Conservation (phyloP, 1,140 invertebrate genomes). For the Eumeta japonica region DNA sequence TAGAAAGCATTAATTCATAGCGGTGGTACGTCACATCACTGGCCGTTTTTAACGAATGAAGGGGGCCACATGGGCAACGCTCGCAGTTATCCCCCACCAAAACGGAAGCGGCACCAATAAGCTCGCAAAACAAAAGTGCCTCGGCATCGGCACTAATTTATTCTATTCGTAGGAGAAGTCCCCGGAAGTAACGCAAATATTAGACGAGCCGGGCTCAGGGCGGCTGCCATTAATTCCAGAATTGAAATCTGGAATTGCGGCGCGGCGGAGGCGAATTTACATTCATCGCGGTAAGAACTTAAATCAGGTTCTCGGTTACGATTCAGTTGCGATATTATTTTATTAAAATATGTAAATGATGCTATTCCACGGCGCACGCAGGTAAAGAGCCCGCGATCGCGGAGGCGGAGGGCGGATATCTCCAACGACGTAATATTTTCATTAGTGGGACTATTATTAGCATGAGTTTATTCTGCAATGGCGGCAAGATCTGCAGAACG, state of each 20-base stretch:
- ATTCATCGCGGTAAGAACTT: slow-evolving; percentile 58
- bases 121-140: no score
- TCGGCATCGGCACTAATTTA: slow-evolving; percentile 49
- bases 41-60: no score
- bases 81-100: no score
- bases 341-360: slow-evolving; percentile 59
- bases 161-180: slow-evolving; percentile 47
- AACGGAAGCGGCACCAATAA: slow-evolving; percentile 12
- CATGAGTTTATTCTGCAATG: neutral
- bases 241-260: slow-evolving; percentile 57
- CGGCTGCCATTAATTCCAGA: slow-evolving; percentile 54
- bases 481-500: neutral
- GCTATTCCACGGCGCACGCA: slow-evolving; percentile 37
- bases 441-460: slow-evolving; percentile 37
- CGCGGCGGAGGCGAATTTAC: slow-evolving; percentile 50
- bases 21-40: no score
- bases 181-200: slow-evolving; percentile 55
- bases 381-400: slow-evolving; percentile 40
- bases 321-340: slow-evolving; percentile 58
- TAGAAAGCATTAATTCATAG: no score
- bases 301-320: slow-evolving; percentile 57
- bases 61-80: no score
- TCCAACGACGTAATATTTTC: slow-evolving; percentile 47
- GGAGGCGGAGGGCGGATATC: slow-evolving; percentile 37
- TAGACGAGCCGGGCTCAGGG: slow-evolving; percentile 45